Percentiles rank a stretch among this genome's conserved stretches.
Conservation (phyloP, 2,888 invertebrate genomes). For the Tipula lateralis region DNA sequence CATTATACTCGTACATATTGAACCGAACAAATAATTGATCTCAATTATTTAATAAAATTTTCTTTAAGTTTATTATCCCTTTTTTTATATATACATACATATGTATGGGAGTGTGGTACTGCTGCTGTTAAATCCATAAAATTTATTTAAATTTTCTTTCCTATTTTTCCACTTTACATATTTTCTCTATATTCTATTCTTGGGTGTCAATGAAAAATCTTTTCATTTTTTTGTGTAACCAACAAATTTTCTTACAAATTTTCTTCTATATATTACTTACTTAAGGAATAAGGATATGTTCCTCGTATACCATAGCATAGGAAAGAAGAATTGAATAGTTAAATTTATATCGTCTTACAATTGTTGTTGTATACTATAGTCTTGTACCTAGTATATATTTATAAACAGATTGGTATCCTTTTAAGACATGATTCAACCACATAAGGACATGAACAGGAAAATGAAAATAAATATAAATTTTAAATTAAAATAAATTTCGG, state of each 20-base stretch:
- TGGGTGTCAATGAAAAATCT: slow-evolving; percentile 9
- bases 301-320: background rate
- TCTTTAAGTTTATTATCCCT: background rate
- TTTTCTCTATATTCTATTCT: background rate
- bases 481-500: background rate
- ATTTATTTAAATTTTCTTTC: background rate
- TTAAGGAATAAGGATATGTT: background rate
- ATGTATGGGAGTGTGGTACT: background rate
- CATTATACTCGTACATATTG: background rate
- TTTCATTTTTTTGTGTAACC: background rate
- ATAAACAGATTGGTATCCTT: background rate
- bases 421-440: background rate
- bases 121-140: background rate
- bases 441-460: background rate
- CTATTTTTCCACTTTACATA: background rate
- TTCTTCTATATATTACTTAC: background rate
- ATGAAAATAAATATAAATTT: background rate
- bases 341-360: background rate
- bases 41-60: slow-evolving; percentile 11
- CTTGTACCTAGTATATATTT: background rate
- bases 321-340: background rate
- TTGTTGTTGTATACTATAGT: background rate
- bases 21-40: slow-evolving; percentile 3
- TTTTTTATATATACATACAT: background rate
- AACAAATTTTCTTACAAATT: slow-evolving; percentile 7